Conservation (phyloP, 2,888 invertebrate genomes). For the Pomacea canaliculata region DNA sequence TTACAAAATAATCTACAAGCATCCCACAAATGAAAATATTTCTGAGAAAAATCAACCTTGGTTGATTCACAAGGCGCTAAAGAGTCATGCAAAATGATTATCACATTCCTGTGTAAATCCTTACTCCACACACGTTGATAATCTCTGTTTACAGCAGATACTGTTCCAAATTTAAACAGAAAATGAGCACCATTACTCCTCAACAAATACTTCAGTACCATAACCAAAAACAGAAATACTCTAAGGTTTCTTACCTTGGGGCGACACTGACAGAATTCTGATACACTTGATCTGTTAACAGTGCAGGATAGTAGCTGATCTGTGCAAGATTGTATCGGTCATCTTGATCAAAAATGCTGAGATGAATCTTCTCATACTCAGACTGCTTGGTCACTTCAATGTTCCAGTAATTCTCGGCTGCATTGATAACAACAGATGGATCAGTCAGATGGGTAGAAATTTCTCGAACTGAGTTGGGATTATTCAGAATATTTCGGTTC, state of each 20-base stretch:
- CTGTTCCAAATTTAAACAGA: no score
- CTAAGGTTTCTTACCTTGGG: constrained; percentile 73
- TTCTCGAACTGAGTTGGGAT: constrained; percentile 88
- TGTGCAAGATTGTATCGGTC: constrained; percentile 88
- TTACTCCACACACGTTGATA: no score
- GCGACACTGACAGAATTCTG: constrained; percentile 85
- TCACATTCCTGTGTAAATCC: no score
- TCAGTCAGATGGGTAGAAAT: constrained; percentile 95
- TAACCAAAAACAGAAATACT: background rate
- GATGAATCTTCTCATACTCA: constrained; percentile 49
- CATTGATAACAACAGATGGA: constrained; percentile 93
- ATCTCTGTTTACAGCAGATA: no score
- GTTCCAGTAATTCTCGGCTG: constrained; percentile 94
- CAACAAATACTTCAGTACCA: background rate
- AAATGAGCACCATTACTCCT: no score
- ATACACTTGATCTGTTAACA: constrained; percentile 89
- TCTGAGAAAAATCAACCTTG: no score
- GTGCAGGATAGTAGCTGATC: constrained; percentile 90
- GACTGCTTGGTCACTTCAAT: constrained; percentile 41
- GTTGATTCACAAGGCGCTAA: no score
- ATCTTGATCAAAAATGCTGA: constrained; percentile 63
- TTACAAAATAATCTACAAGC: no score
- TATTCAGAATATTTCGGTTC: constrained; percentile 87
- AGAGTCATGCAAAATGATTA: no score
- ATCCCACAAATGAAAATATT: no score